Evolutionary conservation across 1,140 invertebrate genomes (phyloP), one percentile per base, ranked within the genome.

Genomic region (Drosophila saltans): DNA sequence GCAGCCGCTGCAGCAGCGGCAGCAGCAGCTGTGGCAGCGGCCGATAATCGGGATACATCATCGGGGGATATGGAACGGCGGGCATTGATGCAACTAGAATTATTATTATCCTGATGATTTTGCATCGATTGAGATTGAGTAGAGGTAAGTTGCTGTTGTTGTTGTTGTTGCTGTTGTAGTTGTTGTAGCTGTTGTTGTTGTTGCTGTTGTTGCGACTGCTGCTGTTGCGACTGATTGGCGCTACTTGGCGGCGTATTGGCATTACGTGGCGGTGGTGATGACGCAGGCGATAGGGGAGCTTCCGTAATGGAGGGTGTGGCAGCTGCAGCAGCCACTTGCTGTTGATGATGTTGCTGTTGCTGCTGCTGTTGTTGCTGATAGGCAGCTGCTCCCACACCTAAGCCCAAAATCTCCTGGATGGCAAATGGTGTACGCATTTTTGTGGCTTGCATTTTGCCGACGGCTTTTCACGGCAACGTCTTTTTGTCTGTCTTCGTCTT

Each of bases 321-420:
- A 71, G 70, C 72, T 1, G 77, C 45, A 41, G 82, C 69, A 21
- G 82, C 72, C 41, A 80, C 71, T 10, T 75, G 77, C 16, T 70
- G 75, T n/a, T 80, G 80, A 0, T 81, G 83, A 1, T 81, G 78
- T 11, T 84, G 80, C n/a, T 75, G 71, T 4, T 79, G 76, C 0
- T 75, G 72, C 26, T 77, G 72, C 10, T 81, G 75, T 26, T 91
- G 82, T 28, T 89, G 79, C 43, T 80, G 84, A 24, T 84, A 89
- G 73, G 84, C 84, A 9, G 78, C 77, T 10, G 74, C 83, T 24
- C 95, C 95, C n/a, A 81, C 93, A 39, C 95, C 95, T 30, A 98
- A 93, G 3, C 97, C 97, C 83, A 98, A 93, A 77, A 98, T 94
- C 93, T 98, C 97, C 92, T 98, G 97, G 85, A 98, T 98, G 80